A percentile compares a stretch with the other conserved stretches of the same genome.
Evolutionary conservation across 2,888 invertebrate genomes (phyloP).

Genomic region (Leptodirus hochenwartii): DNA sequence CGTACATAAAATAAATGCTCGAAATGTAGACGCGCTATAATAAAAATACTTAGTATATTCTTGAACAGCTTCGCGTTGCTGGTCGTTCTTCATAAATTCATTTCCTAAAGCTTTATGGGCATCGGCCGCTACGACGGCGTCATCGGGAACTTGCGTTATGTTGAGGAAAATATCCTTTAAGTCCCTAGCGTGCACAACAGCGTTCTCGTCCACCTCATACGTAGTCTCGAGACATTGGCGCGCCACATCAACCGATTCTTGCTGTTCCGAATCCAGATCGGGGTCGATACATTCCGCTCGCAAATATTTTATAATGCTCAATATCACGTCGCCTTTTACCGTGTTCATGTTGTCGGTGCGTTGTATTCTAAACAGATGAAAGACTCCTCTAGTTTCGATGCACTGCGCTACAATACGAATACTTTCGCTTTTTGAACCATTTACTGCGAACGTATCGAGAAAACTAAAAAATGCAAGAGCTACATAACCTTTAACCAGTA

Average conservation of each 20-base stretch:
- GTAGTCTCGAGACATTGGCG: constrained; percentile 88
- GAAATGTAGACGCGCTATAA: not conserved
- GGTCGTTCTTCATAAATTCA: constrained; percentile 70
- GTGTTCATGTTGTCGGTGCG: no score
- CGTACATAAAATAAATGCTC: not conserved
- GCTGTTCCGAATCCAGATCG: constrained; percentile 23
- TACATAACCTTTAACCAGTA: no score
- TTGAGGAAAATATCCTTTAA: constrained; percentile 10
- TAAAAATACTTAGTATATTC: constrained; percentile 49
- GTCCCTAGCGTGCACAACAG: constrained; percentile 9
- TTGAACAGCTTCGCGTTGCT: constrained; percentile 61
- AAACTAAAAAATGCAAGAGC: no score
- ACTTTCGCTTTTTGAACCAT: no score
- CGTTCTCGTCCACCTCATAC: constrained; percentile 39
- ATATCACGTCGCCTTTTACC: no score
- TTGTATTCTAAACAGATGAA: no score
- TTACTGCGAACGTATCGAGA: no score
- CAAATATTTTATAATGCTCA: no score
- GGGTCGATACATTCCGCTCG: no score
- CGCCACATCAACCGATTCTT: constrained; percentile 80
- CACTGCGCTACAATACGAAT: no score
- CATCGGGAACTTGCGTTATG: constrained; percentile 8
- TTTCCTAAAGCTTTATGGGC: constrained; percentile 75
- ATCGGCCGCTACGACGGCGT: constrained; percentile 46
- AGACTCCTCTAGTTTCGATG: no score